Base-by-base conservation (phyloP, 2,888 invertebrate species). In the Eumerus sabulonum region DNA sequence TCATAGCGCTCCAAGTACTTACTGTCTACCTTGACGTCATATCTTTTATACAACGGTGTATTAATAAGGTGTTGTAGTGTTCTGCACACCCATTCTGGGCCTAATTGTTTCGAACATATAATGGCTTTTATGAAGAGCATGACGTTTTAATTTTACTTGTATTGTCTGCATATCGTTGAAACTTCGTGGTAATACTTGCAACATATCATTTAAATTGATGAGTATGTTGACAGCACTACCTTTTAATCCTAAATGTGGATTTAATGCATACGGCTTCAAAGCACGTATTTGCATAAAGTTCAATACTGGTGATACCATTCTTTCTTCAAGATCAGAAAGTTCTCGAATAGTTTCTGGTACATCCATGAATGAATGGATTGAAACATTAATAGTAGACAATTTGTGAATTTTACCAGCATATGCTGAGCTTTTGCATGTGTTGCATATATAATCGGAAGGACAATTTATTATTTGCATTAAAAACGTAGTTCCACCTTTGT, bases 51-150 rank as follows among this genome's bases (percentile, higher is more conserved):
- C 7, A 27, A 27, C 27, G 27, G 27, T 27, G 27, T 27, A 27
- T 27, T 27, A 27, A 27, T 27, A 27, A 27, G 27, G 27, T 27
- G 27, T 27, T 27, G 2, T 27, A 27, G 27, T 27, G 27, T 7
- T 27, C 7, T 27, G 27, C 27, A 27, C 27, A 27, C 27, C n/a
- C 27, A 27, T 27, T 27, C 27, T 7, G 27, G 84, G 85, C 60
- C 77, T 59, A 44, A 85, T 82, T 1, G 83, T 83, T 83, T 85
- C 84, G 70, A 81, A 83, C 84, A 85, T 84, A 45, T 85, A 85
- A 74, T 85, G 76, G 51, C 27, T 27, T 27, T 27, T 27, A 7
- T 27, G 27, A 27, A 27, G 27, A n/a, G n/a, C n/a, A n/a, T n/a
- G n/a, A n/a, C n/a, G n/a, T n/a, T n/a, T n/a, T n/a, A n/a, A n/a